Percentiles rank a stretch among this genome's conserved stretches.
Evolutionary conservation across 1,140 invertebrate species (phyloP).

Genomic region (Drosophila orosa): DNA sequence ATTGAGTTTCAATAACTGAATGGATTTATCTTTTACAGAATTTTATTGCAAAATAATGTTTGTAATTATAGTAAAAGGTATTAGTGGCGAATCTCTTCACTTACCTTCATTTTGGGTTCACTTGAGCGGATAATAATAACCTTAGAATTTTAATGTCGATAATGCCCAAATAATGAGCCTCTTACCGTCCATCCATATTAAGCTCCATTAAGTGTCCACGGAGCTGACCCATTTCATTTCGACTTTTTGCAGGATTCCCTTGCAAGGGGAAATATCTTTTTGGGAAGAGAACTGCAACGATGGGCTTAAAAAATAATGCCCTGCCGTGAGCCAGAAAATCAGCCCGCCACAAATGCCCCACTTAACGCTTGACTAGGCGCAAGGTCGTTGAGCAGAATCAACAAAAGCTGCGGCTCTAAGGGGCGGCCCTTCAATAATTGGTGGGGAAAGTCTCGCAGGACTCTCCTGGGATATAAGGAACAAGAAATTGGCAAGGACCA

Average conservation of each 20-base stretch:
- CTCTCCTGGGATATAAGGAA: conserved; percentile 54
- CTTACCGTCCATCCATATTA: conserved; percentile 8
- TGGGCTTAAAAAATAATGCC: conserved; percentile 23
- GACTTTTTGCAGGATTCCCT: conserved; percentile 40
- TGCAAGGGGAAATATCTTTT: conserved; percentile 22
- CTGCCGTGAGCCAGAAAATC: conserved; percentile 13
- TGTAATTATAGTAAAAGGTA: not conserved
- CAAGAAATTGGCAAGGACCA: conserved; percentile 30
- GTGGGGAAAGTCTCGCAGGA: conserved; percentile 35
- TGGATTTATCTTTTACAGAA: not conserved
- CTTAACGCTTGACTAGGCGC: conserved; percentile 74
- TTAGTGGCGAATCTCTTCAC: not conserved
- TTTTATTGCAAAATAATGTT: not conserved
- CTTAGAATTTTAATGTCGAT: not conserved
- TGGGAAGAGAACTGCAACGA: conserved; percentile 48
- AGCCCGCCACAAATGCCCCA: conserved; percentile 60
- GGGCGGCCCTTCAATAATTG: conserved; percentile 67
- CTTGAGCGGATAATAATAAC: too few species aligned
- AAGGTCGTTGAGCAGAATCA: conserved; percentile 68
- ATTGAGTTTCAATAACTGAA: not conserved
- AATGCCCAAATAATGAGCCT: conserved; percentile 9
- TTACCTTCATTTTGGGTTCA: not conserved
- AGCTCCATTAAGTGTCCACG: conserved; percentile 30
- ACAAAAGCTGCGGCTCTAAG: conserved; percentile 58
- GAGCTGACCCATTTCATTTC: conserved; percentile 48